Evolutionary conservation across 2,888 invertebrate species (phyloP).

Genomic region (Gasteruption jaculator): DNA sequence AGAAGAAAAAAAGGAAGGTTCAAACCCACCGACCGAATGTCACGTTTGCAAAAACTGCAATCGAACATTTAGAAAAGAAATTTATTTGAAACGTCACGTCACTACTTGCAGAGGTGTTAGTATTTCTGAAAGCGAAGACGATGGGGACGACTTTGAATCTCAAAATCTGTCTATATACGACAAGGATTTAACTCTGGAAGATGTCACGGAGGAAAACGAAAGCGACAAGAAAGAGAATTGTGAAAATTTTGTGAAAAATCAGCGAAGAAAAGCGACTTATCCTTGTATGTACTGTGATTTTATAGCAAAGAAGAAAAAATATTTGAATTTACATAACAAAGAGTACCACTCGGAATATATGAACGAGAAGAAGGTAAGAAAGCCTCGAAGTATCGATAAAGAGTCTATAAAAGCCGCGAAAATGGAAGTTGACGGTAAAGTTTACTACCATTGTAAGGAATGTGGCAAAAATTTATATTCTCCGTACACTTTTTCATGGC

Average conservation of each 20-base stretch:
- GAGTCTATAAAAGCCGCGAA: constrained; percentile 45
- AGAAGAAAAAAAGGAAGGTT: no score
- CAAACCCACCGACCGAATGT: no score
- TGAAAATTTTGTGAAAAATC: no score
- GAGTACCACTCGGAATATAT: constrained; percentile 29
- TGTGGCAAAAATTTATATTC: constrained; percentile 62
- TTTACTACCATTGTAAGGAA: constrained; percentile 57
- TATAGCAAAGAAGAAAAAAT: constrained; percentile 25
- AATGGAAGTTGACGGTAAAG: constrained; percentile 53
- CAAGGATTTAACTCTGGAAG: neutral
- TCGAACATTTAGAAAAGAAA: constrained; percentile 22
- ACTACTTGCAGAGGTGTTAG: constrained; percentile 15
- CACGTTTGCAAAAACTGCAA: constrained; percentile 23
- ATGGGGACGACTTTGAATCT: no score
- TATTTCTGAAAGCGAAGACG: neutral
- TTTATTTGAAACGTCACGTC: constrained; percentile 18
- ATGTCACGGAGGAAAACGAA: no score
- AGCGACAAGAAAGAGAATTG: no score
- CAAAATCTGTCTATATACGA: neutral
- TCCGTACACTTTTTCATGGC: constrained; percentile 61
- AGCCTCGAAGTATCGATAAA: constrained; percentile 29
- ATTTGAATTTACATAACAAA: constrained; percentile 25
- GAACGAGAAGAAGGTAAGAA: constrained; percentile 16
- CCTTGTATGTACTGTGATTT: constrained; percentile 33
- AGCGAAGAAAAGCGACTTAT: no score